Conservation (phyloP, 2,797 vertebrate species). For the Micropoecilia bifurca region DNA sequence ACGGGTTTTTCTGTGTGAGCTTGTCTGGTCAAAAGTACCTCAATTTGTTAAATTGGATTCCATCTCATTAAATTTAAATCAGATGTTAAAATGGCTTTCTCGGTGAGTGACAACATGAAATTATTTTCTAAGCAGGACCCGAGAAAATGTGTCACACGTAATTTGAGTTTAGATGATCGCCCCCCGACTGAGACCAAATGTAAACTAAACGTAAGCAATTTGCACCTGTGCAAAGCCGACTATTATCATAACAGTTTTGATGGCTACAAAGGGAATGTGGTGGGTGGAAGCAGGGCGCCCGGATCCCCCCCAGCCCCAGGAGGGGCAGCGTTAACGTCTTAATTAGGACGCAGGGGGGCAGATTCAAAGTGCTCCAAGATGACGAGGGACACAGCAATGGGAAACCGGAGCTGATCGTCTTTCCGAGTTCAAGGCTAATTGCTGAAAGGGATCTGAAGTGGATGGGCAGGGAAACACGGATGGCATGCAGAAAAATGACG, state of each 20-base stretch:
- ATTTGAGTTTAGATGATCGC: constrained; percentile 61
- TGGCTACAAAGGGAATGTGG: constrained; percentile 66
- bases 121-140: constrained; percentile 19
- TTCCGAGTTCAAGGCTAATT: constrained; percentile 86
- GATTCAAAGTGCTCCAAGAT: constrained; percentile 81
- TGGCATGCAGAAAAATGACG: constrained; percentile 72
- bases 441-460: constrained; percentile 79
- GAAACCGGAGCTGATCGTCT: constrained; percentile 82
- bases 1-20: constrained; percentile 14
- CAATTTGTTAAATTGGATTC: not conserved
- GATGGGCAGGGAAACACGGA: constrained; percentile 68
- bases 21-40: constrained; percentile 3
- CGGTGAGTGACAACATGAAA: not conserved
- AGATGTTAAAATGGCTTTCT: not conserved
- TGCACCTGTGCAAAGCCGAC: constrained; percentile 81
- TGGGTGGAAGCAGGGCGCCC: constrained; percentile 62
- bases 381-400: constrained; percentile 80
- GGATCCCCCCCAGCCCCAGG: constrained; percentile 69
- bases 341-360: constrained; percentile 86
- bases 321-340: constrained; percentile 84
- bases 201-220: constrained; percentile 69
- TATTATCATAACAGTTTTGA: constrained; percentile 79
- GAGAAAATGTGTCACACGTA: constrained; percentile 43
- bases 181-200: constrained; percentile 61
- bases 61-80: not conserved